Evolutionary conservation across 2,113 vertebrate genomes (phyloP).

Genomic region (Pionites leucogaster): DNA sequence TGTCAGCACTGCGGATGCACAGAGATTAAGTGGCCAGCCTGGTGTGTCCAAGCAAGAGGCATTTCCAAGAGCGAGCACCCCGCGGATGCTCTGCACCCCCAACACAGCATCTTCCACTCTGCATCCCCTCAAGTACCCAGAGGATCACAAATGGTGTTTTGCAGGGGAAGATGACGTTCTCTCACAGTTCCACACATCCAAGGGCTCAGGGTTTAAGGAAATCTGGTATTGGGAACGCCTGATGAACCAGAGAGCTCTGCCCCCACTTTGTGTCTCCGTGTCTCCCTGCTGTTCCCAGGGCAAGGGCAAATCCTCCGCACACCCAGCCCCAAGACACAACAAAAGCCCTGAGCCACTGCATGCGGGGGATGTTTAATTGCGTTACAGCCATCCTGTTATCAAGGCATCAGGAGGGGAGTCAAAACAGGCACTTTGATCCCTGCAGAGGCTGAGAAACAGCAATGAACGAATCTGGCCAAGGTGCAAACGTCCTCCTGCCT

Average conservation of each 20-base stretch:
- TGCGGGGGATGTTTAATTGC: not conserved
- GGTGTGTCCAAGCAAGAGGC: not conserved
- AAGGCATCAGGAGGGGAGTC: not conserved
- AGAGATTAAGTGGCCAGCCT: not conserved
- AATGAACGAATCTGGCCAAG: not conserved
- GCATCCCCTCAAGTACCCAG: rapidly evolving
- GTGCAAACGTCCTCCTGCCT: not conserved
- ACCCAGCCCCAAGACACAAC: slow-evolving; percentile 10
- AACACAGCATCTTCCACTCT: not conserved
- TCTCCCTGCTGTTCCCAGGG: not conserved
- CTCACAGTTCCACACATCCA: not conserved
- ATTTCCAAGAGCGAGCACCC: not conserved
- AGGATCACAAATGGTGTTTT: not conserved
- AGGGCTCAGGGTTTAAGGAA: not conserved
- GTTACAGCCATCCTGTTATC: not conserved
- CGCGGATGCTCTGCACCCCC: rapidly evolving
- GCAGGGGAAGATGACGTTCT: not conserved
- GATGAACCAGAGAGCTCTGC: not conserved
- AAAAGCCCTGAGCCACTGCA: not conserved
- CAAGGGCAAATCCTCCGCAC: not conserved
- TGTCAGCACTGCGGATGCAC: not conserved
- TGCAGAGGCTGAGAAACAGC: not conserved
- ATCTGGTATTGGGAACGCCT: not conserved
- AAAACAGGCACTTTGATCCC: not conserved
- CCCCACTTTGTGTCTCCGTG: not conserved